These are phyloP conservation scores for Nycteola revayana DNA, from an alignment of 2,888 invertebrate species.

Conservation along the genomic window DNA sequence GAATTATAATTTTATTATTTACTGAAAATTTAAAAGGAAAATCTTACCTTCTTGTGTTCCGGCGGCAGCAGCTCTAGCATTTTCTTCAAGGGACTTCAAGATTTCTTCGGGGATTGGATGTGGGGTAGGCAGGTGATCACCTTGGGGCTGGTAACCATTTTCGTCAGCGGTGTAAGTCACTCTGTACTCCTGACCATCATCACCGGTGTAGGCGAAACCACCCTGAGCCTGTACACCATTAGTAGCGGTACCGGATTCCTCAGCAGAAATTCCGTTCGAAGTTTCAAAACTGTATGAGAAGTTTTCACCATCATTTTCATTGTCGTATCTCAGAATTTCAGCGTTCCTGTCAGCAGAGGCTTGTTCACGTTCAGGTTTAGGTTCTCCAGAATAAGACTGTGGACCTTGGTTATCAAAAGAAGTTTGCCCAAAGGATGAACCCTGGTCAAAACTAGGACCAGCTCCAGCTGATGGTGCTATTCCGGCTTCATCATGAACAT, in stretches of 20 bases:
- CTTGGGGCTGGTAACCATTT: constrained; percentile 68
- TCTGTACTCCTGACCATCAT: constrained; percentile 66
- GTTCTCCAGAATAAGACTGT: constrained; percentile 30
- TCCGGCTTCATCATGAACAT: constrained; percentile 25
- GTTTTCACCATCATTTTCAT: constrained; percentile 65
- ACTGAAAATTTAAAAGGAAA: too few relatives aligned
- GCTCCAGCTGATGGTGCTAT: constrained; percentile 9
- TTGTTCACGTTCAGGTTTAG: constrained; percentile 60
- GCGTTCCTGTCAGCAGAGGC: constrained; percentile 62
- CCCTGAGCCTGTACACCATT: constrained; percentile 73
- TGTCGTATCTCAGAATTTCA: constrained; percentile 63
- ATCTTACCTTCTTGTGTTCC: constrained; percentile 71
- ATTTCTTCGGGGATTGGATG: constrained; percentile 74
- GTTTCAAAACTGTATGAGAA: constrained; percentile 71
- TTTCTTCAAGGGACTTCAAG: constrained; percentile 65
- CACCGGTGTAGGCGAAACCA: constrained; percentile 66
- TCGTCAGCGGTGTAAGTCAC: constrained; percentile 73
- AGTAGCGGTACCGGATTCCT: constrained; percentile 68
- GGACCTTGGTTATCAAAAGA: constrained; percentile 25
- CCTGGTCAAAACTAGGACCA: constrained; percentile 22
- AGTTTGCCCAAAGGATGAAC: constrained; percentile 20
- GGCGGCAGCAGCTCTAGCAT: constrained; percentile 68
- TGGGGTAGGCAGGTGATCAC: constrained; percentile 70
- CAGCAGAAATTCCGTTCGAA: constrained; percentile 72
- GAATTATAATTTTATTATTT: too few relatives aligned